Evolutionary conservation across 1,140 invertebrate genomes (phyloP).

Genomic region (Drosophila insularis): DNA sequence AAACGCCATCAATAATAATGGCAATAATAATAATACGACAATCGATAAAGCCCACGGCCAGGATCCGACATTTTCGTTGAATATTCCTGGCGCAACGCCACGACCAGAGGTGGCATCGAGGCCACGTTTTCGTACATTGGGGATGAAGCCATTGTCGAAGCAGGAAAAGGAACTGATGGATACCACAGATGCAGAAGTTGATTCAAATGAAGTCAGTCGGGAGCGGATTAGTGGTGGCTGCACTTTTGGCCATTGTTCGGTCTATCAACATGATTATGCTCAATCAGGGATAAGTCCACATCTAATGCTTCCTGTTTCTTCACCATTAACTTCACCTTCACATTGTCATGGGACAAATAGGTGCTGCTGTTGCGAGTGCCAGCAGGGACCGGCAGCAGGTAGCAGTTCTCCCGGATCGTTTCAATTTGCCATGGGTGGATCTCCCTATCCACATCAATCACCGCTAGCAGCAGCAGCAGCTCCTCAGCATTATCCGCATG

Average conservation of each 20-base stretch:
- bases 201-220: neutral
- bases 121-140: conserved; percentile 5
- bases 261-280: conserved; percentile 30
- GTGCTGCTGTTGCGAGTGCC: neutral
- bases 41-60: neutral
- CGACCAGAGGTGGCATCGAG: neutral
- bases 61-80: too few relatives aligned
- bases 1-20: neutral
- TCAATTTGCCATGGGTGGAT: neutral
- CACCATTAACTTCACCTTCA: neutral
- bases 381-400: neutral
- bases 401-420: neutral
- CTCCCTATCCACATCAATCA: neutral
- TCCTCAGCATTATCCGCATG: neutral
- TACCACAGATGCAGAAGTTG: neutral
- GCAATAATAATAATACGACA: neutral
- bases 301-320: neutral
- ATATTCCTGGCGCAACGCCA: too few relatives aligned
- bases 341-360: neutral
- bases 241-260: neutral
- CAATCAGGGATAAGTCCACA: neutral
- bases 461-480: neutral
- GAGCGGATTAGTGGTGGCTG: conserved; percentile 26
- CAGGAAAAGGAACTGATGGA: neutral
- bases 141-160: neutral